Base-by-base conservation (phyloP, 2,797 vertebrate genomes). In the Phalanger gymnotis region DNA sequence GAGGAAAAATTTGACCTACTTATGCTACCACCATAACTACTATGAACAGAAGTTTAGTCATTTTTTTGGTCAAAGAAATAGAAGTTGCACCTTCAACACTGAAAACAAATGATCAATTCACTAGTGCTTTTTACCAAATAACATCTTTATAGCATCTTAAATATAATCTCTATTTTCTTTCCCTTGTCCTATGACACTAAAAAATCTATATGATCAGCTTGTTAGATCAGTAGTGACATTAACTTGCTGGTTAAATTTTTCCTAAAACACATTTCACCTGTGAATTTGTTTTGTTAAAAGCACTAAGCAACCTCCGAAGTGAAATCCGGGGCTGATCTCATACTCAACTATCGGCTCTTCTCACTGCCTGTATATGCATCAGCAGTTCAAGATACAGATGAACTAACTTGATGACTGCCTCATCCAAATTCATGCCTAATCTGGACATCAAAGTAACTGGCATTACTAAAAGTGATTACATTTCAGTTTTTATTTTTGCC, bases 221-320 rank as follows among this genome's bases (percentile, higher is more conserved):
- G 11, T 34, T 96, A 1, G 7, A 89, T 92, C 92, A 40, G 34
- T 95, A 94, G 47, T 73, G 89, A 92, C 2, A 40, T 52, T 87
- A 95, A 47, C 57, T 87, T 91, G 31, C 53, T 90, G 34, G 91
- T 95, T 51, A 90, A 96, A 93, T 12, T 73, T 94, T 95, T 95
- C 51, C 40, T 91, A 94, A 90, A 57, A 91, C 40, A 95, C 40
- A 30, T 91, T 81, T 81, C 19, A 40, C 13, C 25, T 81, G 66
- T 40, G n/a, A 47, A 47, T 47, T 66, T 13, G 61, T 31, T 66
- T n/a, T 66, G 61, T 66, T n/a, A 16, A n/a, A n/a, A n/a, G 34
- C 34, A n/a, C 34, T n/a, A 66, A 66, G 34, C 5, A 66, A 66
- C 5, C 0, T 66, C 34, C 61, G 19, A n/a, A 66, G 31, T n/a